Evolutionary conservation across 2,797 vertebrate species (phyloP).

Genomic region (Falco columbarius): DNA sequence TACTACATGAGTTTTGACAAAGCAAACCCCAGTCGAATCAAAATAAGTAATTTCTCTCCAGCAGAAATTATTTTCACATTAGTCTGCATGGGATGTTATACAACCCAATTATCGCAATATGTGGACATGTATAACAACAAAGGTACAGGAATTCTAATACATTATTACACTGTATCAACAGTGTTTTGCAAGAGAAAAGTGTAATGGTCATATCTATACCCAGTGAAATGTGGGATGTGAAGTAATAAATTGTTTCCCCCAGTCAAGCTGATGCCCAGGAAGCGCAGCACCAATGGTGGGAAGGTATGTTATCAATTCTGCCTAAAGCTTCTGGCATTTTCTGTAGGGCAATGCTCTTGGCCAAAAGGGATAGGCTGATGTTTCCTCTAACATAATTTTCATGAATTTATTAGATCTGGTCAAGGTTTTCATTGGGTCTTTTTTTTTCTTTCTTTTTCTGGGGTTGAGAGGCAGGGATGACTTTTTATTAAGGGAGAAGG

Average conservation of each 20-base stretch:
- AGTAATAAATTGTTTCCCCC: not conserved
- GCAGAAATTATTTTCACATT: slow-evolving; percentile 73
- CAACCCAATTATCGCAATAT: slow-evolving; percentile 75
- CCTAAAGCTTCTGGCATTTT: not conserved
- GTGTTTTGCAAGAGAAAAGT: not conserved
- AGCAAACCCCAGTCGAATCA: slow-evolving; percentile 76
- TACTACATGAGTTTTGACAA: slow-evolving; percentile 80
- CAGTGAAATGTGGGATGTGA: not conserved
- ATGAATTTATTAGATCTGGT: not conserved
- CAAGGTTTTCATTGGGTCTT: not conserved
- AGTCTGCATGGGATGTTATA: slow-evolving; percentile 66
- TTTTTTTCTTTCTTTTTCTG: not conserved
- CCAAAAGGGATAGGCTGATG: fast-evolving
- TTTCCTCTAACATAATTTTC: not conserved
- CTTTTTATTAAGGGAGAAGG: not conserved
- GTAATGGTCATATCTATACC: not conserved
- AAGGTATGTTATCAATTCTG: fast-evolving
- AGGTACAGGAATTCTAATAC: slow-evolving; percentile 32
- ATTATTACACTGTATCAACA: not conserved
- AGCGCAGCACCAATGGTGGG: not conserved
- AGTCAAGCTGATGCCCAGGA: not conserved
- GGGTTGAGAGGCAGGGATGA: not conserved
- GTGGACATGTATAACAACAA: slow-evolving; percentile 74
- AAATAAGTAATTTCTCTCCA: slow-evolving; percentile 78
- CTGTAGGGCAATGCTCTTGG: not conserved